Percentiles rank a stretch among this genome's conserved stretches.
Evolutionary conservation across 2,113 vertebrate genomes (phyloP).

Genomic region (Hemiprocne comata): DNA sequence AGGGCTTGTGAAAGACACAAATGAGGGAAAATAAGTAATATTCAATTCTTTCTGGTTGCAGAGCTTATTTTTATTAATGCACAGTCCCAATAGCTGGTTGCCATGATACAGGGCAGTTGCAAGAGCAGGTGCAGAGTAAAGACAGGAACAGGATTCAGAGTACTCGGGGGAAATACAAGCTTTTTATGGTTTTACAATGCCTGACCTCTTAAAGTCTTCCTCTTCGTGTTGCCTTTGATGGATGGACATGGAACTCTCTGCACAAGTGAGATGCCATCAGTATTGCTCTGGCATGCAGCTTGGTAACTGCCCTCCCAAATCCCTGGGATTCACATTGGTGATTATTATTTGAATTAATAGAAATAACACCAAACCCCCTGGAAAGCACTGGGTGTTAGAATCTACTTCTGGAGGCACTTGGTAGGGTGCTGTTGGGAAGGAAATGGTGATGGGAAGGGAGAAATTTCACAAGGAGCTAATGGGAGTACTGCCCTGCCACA

Average conservation of each 20-base stretch:
- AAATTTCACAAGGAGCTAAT: neutral
- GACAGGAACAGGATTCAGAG: neutral
- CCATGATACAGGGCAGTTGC: neutral
- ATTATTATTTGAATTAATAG: neutral
- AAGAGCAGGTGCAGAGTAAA: neutral
- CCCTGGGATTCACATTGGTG: neutral
- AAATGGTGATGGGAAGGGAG: neutral
- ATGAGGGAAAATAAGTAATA: neutral
- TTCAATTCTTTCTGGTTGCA: conserved; percentile 20
- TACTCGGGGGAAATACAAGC: neutral
- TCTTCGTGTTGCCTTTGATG: neutral
- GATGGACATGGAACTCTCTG: neutral
- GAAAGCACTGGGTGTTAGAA: neutral
- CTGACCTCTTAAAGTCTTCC: neutral
- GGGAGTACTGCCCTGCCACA: neutral
- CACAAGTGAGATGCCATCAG: neutral
- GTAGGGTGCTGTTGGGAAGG: neutral
- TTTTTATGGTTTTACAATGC: neutral
- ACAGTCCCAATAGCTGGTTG: conserved; percentile 12
- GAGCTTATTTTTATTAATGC: conserved; percentile 27
- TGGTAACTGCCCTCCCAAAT: neutral
- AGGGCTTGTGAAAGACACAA: neutral
- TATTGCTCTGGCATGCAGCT: neutral
- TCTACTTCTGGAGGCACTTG: neutral
- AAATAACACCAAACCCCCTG: neutral